Base-by-base conservation (phyloP, 2,113 vertebrate species). In the Labeo rohita region DNA sequence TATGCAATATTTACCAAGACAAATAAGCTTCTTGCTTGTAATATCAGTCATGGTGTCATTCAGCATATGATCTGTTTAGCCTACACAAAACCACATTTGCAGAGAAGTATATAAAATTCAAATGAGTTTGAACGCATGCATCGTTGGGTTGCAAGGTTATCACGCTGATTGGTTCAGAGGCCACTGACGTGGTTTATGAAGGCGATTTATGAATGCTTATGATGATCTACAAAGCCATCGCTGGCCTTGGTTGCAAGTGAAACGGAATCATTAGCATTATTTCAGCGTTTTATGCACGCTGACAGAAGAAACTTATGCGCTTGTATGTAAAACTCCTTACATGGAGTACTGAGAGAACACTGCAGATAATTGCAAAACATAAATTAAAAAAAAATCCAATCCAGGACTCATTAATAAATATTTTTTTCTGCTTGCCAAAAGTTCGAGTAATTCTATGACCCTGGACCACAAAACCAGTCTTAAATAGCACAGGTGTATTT, bases 231-330 rank as follows among this genome's bases (percentile, higher is more conserved):
- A 85, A 77, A 86, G 80, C 84, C 49, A 23, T 10, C 77, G 36
- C 63, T 80, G 87, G 87, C 87, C 87, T 90, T 90, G 89, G 77
- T 84, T 78, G 75, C 80, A 85, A 86, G 83, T 76, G 79, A 85
- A 80, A 88, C 15, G 59, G 72, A 83, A 87, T 85, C 84, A 87
- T 90, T 90, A 84, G 86, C 89, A 84, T 82, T 86, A 84, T 87
- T 83, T 85, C 66, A 88, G 61, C 68, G 78, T 47, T 87, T 84
- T 76, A 83, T 87, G 34, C 45, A 61, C 66, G 34, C 50, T 88
- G 87, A 89, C 68, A 63, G 61, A 76, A 76, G 47, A 68, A 45
- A 77, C 72, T 70, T 85, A 6, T 50, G 65, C 56, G 16, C 47
- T 28, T 85, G 23, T 88, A 59, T 79, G 45, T 63, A 56, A 70